Percentiles rank a stretch among this genome's conserved stretches.
phyloP scores from a whole-genome alignment of 1,140 invertebrate species.

The Notospermus geniculatus region DNA sequence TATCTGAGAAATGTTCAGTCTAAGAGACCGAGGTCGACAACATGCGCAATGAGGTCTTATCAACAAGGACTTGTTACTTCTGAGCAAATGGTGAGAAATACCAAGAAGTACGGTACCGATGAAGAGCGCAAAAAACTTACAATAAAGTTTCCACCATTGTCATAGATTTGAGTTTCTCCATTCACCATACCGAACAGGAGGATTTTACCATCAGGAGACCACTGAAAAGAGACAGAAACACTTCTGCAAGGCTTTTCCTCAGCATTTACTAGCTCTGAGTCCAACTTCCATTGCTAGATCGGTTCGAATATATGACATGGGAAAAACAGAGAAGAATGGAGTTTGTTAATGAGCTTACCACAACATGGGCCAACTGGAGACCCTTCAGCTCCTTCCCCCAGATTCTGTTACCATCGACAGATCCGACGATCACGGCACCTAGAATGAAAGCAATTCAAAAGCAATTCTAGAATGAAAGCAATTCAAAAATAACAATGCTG shows the following conservation, averaged over 20 bases:
- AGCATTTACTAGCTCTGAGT: no score
- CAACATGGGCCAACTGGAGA: constrained; percentile 52
- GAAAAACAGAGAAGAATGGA: no score
- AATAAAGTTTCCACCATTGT: constrained; percentile 78
- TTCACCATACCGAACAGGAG: constrained; percentile 86
- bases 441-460: no score
- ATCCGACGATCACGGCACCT: constrained; percentile 86
- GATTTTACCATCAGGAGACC: constrained; percentile 91
- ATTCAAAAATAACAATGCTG: no score
- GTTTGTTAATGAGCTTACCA: constrained; percentile 52
- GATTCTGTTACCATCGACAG: constrained; percentile 95
- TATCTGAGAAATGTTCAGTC: no score
- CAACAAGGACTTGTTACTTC: background rate
- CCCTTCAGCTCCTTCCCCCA: constrained; percentile 97
- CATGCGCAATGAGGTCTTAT: no score
- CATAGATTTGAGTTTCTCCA: constrained; percentile 93
- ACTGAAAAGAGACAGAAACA: constrained; percentile 59
- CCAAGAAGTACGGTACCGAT: background rate
- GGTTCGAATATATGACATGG: no score
- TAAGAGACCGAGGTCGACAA: no score
- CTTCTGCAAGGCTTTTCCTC: no score
- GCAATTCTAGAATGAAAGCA: no score
- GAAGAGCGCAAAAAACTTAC: constrained; percentile 48
- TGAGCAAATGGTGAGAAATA: no score
- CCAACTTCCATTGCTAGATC: no score